These are phyloP conservation scores for Calcarius lapponicus DNA, from an alignment of 2,797 vertebrate genomes.

Conservation along the genomic window DNA sequence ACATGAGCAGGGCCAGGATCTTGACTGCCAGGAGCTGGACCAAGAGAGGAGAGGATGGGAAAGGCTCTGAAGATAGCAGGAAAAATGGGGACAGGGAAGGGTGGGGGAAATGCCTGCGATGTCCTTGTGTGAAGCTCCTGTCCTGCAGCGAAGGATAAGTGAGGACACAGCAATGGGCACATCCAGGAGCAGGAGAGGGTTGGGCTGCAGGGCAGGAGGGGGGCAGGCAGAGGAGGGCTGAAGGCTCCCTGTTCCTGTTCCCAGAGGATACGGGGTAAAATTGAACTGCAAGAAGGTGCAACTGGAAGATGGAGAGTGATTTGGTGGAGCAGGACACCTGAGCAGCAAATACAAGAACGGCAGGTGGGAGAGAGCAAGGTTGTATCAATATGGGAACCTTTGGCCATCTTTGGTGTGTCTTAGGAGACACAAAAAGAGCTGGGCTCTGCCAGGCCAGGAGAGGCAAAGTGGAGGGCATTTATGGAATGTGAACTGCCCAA, in stretches of 20 bases:
- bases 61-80: background rate
- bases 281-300: background rate
- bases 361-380: background rate
- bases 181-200: background rate
- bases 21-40: background rate
- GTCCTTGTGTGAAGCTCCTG: background rate
- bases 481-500: background rate
- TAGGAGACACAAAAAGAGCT: background rate
- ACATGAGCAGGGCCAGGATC: background rate
- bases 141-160: background rate
- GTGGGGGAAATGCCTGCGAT: background rate
- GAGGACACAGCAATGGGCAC: background rate
- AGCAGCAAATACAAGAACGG: background rate
- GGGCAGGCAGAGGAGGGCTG: background rate
- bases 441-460: background rate
- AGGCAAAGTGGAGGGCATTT: background rate
- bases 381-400: background rate
- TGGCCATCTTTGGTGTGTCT: background rate
- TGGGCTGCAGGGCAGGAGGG: background rate
- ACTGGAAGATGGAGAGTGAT: background rate
- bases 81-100: background rate
- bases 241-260: background rate
- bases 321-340: background rate
- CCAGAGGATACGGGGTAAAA: rapidly evolving
- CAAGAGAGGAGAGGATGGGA: background rate